These are phyloP conservation scores for Drosophila albomicans DNA, from an alignment of 1,140 invertebrate genomes.

Conservation along the genomic window DNA sequence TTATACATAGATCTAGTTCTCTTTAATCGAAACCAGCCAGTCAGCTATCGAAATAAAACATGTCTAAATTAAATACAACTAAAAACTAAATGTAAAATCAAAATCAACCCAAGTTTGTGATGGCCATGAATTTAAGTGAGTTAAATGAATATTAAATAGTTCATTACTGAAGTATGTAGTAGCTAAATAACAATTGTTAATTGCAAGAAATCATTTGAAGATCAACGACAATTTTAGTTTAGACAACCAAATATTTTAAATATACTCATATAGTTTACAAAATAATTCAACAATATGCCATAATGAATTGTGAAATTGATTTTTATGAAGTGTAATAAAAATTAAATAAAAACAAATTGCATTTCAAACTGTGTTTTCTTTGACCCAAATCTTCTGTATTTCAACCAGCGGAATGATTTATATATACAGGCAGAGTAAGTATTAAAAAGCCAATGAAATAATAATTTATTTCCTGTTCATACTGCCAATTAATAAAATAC, in stretches of 20 bases:
- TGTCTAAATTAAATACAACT: constrained; percentile 12
- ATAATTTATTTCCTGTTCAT: too few species aligned
- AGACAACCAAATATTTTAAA: constrained; percentile 63
- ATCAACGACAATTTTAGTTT: constrained; percentile 47
- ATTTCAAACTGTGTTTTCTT: constrained; percentile 7
- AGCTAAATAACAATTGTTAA: constrained; percentile 56
- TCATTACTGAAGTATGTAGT: constrained; percentile 43
- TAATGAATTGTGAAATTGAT: constrained; percentile 37
- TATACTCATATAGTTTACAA: constrained; percentile 41
- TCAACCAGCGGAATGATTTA: too few species aligned
- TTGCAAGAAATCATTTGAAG: constrained; percentile 25
- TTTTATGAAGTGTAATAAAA: constrained; percentile 35
- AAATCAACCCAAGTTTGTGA: constrained; percentile 80
- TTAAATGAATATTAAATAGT: constrained; percentile 46
- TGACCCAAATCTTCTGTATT: background rate
- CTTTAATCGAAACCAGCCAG: constrained; percentile 39
- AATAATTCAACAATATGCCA: constrained; percentile 37
- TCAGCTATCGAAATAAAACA: constrained; percentile 11
- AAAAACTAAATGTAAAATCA: constrained; percentile 48
- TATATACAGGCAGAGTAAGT: too few species aligned
- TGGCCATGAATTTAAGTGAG: constrained; percentile 79
- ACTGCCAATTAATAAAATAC: too few species aligned
- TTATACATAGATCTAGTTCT: constrained; percentile 56
- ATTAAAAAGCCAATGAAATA: too few species aligned
- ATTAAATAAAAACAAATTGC: background rate